Conservation (phyloP, 2,888 invertebrate species). For the Tenthredo amoena region DNA sequence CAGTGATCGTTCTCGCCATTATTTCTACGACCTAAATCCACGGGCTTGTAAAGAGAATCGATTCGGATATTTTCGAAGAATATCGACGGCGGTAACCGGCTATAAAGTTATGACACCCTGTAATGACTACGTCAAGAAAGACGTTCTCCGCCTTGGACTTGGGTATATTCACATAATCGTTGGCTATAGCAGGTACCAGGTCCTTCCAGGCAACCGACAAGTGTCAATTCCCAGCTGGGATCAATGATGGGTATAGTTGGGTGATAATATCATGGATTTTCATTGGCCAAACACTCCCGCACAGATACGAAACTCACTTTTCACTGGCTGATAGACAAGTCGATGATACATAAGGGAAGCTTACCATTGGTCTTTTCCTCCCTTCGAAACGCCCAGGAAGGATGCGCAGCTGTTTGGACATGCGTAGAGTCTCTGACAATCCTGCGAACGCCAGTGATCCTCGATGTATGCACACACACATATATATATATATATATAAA, state of each 20-base stretch:
- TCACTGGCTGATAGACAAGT: conserved; percentile 68
- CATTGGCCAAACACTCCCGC: conserved; percentile 74
- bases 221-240: conserved; percentile 65
- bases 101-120: not conserved
- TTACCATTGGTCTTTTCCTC: conserved; percentile 68
- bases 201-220: conserved; percentile 26
- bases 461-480: conserved; percentile 2
- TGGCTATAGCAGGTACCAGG: not conserved
- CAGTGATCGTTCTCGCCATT: not conserved
- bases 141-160: conserved; percentile 8
- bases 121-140: not conserved
- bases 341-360: conserved; percentile 65
- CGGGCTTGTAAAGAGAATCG: not conserved
- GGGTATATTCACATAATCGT: not conserved
- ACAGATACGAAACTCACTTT: conserved; percentile 65
- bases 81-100: not conserved
- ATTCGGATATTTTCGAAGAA: not conserved
- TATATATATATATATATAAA: not conserved
- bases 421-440: conserved; percentile 67
- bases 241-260: conserved; percentile 65
- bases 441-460: conserved; percentile 5
- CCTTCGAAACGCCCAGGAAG: conserved; percentile 76
- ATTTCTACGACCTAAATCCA: not conserved
- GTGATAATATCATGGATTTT: conserved; percentile 71
- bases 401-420: conserved; percentile 76